phyloP scores from a whole-genome alignment of 2,113 vertebrate genomes.

The Entomyzon cyanotis region DNA sequence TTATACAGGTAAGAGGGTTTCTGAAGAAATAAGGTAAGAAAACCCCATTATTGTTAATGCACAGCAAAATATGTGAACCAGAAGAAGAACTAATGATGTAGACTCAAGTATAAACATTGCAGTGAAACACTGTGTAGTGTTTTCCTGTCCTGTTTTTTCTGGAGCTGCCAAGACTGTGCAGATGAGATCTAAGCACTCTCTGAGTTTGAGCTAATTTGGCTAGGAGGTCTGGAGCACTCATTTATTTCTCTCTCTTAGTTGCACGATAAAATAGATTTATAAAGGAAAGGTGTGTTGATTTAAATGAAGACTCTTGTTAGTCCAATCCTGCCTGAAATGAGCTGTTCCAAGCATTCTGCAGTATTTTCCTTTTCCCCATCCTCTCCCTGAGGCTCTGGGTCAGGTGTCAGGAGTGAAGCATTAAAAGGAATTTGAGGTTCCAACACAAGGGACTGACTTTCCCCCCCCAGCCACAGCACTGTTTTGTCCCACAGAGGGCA shows the following conservation, averaged over 20 bases:
- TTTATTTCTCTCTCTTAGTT: neutral
- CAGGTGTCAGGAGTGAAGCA: neutral
- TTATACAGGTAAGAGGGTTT: neutral
- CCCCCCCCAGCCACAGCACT: neutral
- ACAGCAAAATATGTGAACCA: neutral
- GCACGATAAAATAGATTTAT: neutral
- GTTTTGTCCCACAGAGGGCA: neutral
- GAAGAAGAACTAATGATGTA: neutral
- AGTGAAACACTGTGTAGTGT: neutral
- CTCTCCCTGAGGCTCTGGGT: neutral
- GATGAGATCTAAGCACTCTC: neutral
- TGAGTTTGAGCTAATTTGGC: neutral
- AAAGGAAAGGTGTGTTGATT: neutral
- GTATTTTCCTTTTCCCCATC: neutral
- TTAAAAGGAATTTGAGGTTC: neutral
- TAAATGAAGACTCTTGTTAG: neutral
- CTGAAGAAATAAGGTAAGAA: neutral
- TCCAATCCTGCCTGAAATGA: neutral
- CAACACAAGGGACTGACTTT: neutral
- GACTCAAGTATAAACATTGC: neutral
- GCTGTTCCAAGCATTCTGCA: neutral
- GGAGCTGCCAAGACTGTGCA: neutral
- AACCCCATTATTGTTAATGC: neutral
- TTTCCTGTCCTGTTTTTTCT: neutral
- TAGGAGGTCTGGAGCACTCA: neutral